Base-by-base conservation (phyloP, 2,797 vertebrate species). In the Odontamblyopus rebecca region DNA sequence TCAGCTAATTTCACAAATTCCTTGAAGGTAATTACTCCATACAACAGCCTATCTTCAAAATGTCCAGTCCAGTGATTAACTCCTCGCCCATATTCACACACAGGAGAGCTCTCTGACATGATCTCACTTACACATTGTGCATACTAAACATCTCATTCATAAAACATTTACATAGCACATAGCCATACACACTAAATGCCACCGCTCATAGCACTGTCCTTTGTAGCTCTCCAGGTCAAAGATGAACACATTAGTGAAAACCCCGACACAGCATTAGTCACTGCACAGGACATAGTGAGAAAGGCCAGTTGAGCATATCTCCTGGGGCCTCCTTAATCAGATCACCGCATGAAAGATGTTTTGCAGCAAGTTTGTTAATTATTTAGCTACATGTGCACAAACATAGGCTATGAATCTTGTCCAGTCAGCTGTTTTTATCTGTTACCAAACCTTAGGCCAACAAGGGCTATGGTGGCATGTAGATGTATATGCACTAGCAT, bases 331-430 rank as follows among this genome's bases (percentile, higher is more conserved):
- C 27, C 71, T 88, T 90, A 88, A 93, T 91, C 88, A 89, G 80
- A 91, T 90, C 84, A 81, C 74, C 61, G 70, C 79, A 78, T 87
- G 86, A 89, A 70, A 74, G 71, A 91, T 86, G 82, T 86, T 82
- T 84, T 85, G 76, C 86, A 79, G 73, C 71, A 76, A 81, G 80
- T 79, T 73, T 61, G 73, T 92, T 89, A 89, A 92, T 92, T 91
- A 91, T 93, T 92, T 85, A 91, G 77, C 76, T 54, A 56, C 79
- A 61, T 71, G 59, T 68, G 16, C 64, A 54, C 26, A 54, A 54
- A 69, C 53, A 75, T 32, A 44, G 62, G 67, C 70, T 86, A 83
- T 53, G 60, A 70, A 86, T 81, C 61, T 69, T 80, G 85, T 85
- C 81, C 41, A 79, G 72, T 87, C 85, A 84, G 89, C 85, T 80